phyloP scores from a whole-genome alignment of 2,797 vertebrate species.

The Hemitrygon akajei region DNA sequence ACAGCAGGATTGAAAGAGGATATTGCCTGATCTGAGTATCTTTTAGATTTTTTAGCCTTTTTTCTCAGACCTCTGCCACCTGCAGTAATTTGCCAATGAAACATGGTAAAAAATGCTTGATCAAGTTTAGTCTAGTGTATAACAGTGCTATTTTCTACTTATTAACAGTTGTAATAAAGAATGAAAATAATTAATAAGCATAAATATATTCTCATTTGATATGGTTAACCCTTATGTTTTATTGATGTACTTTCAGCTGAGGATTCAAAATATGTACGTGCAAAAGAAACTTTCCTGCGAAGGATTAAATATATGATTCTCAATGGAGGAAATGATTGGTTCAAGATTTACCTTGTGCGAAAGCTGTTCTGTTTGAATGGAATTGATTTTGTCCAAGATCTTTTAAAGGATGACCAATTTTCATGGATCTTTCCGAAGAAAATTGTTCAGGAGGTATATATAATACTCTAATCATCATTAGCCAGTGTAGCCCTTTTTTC shows the following conservation, averaged over 20 bases:
- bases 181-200: background rate
- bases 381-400: constrained; percentile 69
- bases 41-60: too few relatives aligned
- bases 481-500: background rate
- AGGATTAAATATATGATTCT: constrained; percentile 58
- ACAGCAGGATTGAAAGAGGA: too few relatives aligned
- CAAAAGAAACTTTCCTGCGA: constrained; percentile 50
- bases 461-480: background rate
- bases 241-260: background rate
- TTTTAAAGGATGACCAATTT: constrained; percentile 50
- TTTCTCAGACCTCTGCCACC: too few relatives aligned
- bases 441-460: constrained; percentile 56
- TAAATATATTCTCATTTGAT: background rate
- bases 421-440: constrained; percentile 78
- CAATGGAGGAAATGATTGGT: constrained; percentile 67
- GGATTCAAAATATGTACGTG: background rate
- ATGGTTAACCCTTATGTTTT: background rate
- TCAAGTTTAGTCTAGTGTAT: too few relatives aligned
- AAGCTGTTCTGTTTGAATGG: constrained; percentile 68
- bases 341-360: constrained; percentile 75
- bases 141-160: too few relatives aligned
- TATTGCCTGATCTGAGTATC: too few relatives aligned
- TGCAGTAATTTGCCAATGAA: too few relatives aligned
- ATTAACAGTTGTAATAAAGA: too few relatives aligned
- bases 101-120: too few relatives aligned